Evolutionary conservation across 2,113 vertebrate genomes (phyloP), one percentile per base, ranked within the genome.

Genomic region (Nipponia nippon): DNA sequence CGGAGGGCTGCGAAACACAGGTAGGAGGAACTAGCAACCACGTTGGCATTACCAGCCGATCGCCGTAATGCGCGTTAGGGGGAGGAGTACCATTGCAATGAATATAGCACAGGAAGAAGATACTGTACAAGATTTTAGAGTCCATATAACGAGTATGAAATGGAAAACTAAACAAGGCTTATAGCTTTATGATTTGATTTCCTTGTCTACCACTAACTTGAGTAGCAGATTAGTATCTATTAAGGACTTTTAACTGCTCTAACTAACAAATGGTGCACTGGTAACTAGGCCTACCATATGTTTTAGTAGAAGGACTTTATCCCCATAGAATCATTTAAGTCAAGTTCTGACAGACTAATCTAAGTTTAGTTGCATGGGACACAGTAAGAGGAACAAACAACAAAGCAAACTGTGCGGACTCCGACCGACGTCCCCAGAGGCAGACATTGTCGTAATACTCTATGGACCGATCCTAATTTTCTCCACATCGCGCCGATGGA

Each of bases 121-220:
- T 78, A 56, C 86, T 83, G 71, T 94, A 96, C 75, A 94, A 87
- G 65, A 83, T 52, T 93, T 95, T 40, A 93, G 92, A 97, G 84
- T 85, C 96, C 42, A 63, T 66, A 18, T 75, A 83, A 79, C 0
- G 1, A 93, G 38, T 58, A 75, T 29, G 92, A 86, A 93, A 94
- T n/a, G 89, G 42, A 78, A 93, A 97, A 88, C 53, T 81, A 81
- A 93, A 65, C n/a, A 76, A 92, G 93, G 36, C 76, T 30, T 77
- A 72, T 5, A 82, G 72, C 66, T 83, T 91, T 79, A 62, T 27
- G 88, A 78, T 67, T 29, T 66, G 30, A 96, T 52, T 93, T 97
- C 76, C 63, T 88, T 93, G 95, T 55, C 88, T 91, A 90, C 75
- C 56, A 58, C 87, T 73, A 89, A 46, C 65, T 56, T 15, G 27